Conservation (phyloP, 2,888 invertebrate genomes). For the Deroplatys truncata region DNA sequence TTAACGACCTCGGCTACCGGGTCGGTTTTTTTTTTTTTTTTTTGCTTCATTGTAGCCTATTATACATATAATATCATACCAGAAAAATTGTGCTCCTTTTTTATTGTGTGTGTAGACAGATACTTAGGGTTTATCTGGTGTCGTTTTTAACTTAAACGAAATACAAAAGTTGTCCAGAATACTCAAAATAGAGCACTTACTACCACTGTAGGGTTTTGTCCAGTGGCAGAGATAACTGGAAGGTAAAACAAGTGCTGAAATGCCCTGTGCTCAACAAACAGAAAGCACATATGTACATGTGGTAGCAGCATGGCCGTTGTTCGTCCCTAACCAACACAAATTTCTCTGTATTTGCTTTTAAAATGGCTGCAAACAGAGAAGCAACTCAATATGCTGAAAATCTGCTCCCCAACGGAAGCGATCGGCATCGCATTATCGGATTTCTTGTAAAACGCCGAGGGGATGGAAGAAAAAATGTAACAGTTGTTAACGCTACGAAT, state of each 20-base stretch:
- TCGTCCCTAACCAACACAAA: background rate
- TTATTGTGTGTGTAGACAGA: too few relatives aligned
- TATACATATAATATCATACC: too few relatives aligned
- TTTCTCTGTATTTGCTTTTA: background rate
- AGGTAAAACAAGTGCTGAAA: background rate
- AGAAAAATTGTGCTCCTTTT: too few relatives aligned
- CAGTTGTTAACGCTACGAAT: background rate
- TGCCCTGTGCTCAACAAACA: background rate
- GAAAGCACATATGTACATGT: background rate
- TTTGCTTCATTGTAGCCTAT: too few relatives aligned
- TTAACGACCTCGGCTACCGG: too few relatives aligned
- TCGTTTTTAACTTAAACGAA: too few relatives aligned
- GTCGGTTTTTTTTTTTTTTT: too few relatives aligned
- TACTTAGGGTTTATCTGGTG: too few relatives aligned
- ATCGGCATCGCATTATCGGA: background rate
- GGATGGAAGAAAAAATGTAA: background rate
- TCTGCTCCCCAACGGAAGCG: background rate
- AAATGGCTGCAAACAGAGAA: background rate
- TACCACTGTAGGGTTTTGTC: too few relatives aligned
- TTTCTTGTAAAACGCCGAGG: background rate
- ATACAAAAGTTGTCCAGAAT: too few relatives aligned
- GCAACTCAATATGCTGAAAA: background rate
- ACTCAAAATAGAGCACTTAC: too few relatives aligned
- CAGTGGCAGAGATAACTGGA: too few relatives aligned
- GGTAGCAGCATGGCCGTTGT: background rate